Percentiles rank a stretch among this genome's conserved stretches.
These are phyloP conservation scores for Carollia perspicillata DNA, from an alignment of 2,113 vertebrate genomes.

Conservation along the genomic window DNA sequence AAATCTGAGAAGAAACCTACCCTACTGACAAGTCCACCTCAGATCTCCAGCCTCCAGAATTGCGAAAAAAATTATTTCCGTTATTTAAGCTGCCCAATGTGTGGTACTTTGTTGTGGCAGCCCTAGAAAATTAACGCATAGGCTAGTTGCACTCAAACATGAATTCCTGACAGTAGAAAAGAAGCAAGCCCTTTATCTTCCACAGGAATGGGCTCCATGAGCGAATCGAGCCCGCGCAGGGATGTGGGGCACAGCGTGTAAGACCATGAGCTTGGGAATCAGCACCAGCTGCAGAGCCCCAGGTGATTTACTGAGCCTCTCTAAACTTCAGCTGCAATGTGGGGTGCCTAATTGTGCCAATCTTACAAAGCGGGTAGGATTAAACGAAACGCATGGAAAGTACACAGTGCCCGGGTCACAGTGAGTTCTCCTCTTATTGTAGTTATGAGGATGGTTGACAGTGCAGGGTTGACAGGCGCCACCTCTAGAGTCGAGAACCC, in stretches of 20 bases:
- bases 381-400: neutral
- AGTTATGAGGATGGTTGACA: neutral
- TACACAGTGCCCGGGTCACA: neutral
- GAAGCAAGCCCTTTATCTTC: neutral
- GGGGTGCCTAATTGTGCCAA: neutral
- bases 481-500: neutral
- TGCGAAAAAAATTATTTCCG: neutral
- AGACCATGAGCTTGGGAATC: neutral
- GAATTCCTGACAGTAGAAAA: neutral
- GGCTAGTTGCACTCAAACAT: neutral
- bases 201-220: neutral
- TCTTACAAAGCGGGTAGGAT: neutral
- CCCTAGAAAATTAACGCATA: neutral
- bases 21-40: neutral
- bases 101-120: neutral
- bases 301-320: neutral
- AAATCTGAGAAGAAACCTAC: neutral
- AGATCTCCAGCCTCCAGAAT: neutral
- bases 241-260: neutral
- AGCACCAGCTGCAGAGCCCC: neutral
- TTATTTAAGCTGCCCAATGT: neutral
- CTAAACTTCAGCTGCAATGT: neutral
- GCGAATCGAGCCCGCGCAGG: neutral
- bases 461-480: neutral
- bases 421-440: neutral